These are phyloP conservation scores for Carcinoscorpius rotundicauda DNA, from an alignment of 1,140 invertebrate genomes.

Conservation along the genomic window DNA sequence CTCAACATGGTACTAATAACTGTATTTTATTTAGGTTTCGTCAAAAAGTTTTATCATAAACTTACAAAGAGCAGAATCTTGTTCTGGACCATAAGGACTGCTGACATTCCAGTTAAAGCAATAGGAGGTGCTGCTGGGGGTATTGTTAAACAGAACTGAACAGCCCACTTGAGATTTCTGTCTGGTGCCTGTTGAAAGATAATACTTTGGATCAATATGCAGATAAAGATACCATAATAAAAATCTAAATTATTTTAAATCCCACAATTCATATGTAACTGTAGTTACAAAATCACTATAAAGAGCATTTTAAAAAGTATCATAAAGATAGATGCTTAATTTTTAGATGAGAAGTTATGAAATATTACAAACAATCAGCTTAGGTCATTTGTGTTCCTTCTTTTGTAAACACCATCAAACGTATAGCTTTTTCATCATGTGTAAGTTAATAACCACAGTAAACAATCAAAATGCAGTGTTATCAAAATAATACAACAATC, in stretches of 20 bases:
- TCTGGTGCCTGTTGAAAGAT: slow-evolving; percentile 40
- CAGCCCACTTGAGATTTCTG: slow-evolving; percentile 58
- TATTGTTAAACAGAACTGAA: slow-evolving; percentile 80
- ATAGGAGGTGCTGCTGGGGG: slow-evolving; percentile 72
- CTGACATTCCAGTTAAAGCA: slow-evolving; percentile 61
- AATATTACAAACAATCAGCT: too few relatives aligned
- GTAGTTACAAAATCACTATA: too few relatives aligned
- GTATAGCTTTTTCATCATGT: too few relatives aligned
- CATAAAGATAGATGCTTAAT: too few relatives aligned
- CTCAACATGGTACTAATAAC: slow-evolving; percentile 31
- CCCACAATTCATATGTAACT: neutral
- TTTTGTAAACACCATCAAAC: too few relatives aligned
- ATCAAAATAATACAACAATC: too few relatives aligned
- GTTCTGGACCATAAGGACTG: slow-evolving; percentile 62
- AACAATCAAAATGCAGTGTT: too few relatives aligned
- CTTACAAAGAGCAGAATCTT: slow-evolving; percentile 79
- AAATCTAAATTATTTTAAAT: neutral
- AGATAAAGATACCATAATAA: neutral
- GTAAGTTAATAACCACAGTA: too few relatives aligned
- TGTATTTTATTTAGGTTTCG: neutral
- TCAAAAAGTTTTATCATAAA: slow-evolving; percentile 1
- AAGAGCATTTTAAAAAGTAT: too few relatives aligned
- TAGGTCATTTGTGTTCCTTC: too few relatives aligned
- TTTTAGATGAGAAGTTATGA: too few relatives aligned
- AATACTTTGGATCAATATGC: neutral